These are phyloP conservation scores for Margarornis squamiger DNA, from an alignment of 2,797 vertebrate genomes.

Conservation along the genomic window DNA sequence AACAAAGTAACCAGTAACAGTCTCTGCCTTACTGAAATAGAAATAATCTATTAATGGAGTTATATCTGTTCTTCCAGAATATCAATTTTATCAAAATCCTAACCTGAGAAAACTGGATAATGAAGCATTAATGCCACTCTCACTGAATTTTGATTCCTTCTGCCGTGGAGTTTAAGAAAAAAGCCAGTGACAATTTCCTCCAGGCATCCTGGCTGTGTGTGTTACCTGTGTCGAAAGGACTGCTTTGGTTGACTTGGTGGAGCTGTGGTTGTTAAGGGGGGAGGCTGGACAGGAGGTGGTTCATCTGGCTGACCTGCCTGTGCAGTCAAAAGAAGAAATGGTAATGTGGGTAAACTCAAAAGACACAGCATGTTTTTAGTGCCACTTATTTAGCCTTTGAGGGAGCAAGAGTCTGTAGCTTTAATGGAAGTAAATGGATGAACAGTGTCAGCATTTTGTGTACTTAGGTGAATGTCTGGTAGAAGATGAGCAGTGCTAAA, in stretches of 20 bases:
- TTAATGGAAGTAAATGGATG: not conserved
- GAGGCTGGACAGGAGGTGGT: rapidly evolving
- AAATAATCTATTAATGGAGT: not conserved
- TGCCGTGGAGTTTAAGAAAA: not conserved
- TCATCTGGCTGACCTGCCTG: not conserved
- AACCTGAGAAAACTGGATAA: not conserved
- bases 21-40: not conserved
- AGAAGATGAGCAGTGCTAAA: not conserved
- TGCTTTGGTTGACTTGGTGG: not conserved
- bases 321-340: not conserved
- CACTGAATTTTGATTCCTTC: not conserved
- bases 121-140: not conserved
- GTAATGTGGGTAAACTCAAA: rapidly evolving
- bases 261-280: not conserved
- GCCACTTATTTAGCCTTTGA: rapidly evolving
- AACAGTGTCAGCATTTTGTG: not conserved
- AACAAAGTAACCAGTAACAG: not conserved
- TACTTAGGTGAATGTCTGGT: not conserved
- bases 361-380: not conserved
- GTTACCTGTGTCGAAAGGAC: rapidly evolving
- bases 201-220: not conserved
- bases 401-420: not conserved
- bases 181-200: not conserved
- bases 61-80: not conserved
- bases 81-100: not conserved